phyloP scores from a whole-genome alignment of 2,797 vertebrate species.

The Peromyscus nudipes region DNA sequence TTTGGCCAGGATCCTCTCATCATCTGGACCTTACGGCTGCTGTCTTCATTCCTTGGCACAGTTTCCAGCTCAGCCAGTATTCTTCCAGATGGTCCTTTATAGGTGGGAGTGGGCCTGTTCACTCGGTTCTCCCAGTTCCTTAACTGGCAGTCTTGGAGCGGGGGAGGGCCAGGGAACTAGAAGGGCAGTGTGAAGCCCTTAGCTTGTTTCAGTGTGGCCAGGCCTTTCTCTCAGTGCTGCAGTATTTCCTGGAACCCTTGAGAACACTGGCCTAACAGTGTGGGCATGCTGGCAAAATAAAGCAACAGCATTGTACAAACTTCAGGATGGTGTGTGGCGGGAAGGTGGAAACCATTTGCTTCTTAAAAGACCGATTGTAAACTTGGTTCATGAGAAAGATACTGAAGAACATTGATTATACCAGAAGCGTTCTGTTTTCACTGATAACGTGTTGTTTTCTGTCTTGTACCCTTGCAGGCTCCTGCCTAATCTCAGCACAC shows the following conservation, averaged over 20 bases:
- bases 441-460: slow-evolving; percentile 30
- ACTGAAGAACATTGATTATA: neutral
- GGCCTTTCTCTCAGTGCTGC: neutral
- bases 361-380: neutral
- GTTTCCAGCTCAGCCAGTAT: neutral
- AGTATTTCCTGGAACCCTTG: slow-evolving; percentile 20
- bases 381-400: slow-evolving; percentile 30
- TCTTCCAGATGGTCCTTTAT: neutral
- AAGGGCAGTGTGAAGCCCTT: slow-evolving; percentile 27
- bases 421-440: slow-evolving; percentile 18
- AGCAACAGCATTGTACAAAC: slow-evolving; percentile 16
- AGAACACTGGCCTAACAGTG: slow-evolving; percentile 30
- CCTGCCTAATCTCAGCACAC: slow-evolving; percentile 43
- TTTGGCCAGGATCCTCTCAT: slow-evolving; percentile 57
- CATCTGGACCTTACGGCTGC: slow-evolving; percentile 17
- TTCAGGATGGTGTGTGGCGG: neutral
- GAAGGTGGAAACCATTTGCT: slow-evolving; percentile 1
- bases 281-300: slow-evolving; percentile 59
- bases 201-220: slow-evolving; percentile 32
- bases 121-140: neutral
- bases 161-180: neutral
- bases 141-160: slow-evolving; percentile 14
- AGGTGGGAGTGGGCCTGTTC: slow-evolving; percentile 9
- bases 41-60: slow-evolving; percentile 34
- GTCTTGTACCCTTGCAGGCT: slow-evolving; percentile 9